Evolutionary conservation across 1,140 invertebrate species (phyloP).

Genomic region (Tetragnatha versicolor): DNA sequence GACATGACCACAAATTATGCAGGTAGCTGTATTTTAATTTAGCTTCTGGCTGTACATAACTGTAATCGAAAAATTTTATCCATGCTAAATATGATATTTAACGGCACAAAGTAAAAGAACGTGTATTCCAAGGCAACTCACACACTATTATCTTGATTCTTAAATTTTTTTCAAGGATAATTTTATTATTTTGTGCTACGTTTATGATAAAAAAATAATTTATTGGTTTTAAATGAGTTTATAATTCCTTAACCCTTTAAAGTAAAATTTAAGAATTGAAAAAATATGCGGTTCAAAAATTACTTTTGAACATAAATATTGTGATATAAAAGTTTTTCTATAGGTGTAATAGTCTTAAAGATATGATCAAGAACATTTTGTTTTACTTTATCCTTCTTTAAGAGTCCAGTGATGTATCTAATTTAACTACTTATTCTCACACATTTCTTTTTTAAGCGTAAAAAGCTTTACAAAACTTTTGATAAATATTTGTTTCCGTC

Average conservation of each 20-base stretch:
- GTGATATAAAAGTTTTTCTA: no score
- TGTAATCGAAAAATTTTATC: neutral
- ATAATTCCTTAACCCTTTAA: no score
- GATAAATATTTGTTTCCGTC: neutral
- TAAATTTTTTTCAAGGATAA: neutral
- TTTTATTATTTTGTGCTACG: no score
- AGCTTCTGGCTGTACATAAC: neutral
- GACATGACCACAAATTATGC: neutral
- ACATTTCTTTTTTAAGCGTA: no score
- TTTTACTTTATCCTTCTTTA: no score
- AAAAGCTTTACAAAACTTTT: neutral
- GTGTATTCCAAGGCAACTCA: neutral
- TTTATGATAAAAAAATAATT: neutral
- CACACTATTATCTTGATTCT: neutral
- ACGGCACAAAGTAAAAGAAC: neutral
- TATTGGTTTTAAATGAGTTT: no score
- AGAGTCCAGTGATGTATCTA: no score
- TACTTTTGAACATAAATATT: no score
- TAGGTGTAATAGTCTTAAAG: no score
- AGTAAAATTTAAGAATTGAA: no score
- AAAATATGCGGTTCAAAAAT: no score
- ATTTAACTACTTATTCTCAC: neutral
- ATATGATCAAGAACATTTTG: no score
- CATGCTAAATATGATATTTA: neutral
- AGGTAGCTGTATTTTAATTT: neutral